Evolutionary conservation across 2,797 vertebrate species (phyloP).

Genomic region (Salarias fasciatus): DNA sequence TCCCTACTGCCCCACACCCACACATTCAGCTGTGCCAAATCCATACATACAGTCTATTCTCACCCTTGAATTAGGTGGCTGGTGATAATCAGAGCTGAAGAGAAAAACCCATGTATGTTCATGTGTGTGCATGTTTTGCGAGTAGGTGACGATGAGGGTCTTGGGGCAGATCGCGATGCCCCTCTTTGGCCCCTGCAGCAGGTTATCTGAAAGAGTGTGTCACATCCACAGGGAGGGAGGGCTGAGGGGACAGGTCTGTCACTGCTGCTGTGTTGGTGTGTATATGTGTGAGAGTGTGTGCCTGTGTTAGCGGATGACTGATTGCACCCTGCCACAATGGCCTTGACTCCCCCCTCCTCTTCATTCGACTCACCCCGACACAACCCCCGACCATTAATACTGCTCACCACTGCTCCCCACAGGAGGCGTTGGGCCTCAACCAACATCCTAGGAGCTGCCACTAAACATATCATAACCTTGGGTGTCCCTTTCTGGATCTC

Average conservation of each 20-base stretch:
- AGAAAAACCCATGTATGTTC: constrained; percentile 19
- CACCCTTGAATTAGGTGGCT: constrained; percentile 55
- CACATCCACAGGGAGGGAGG: constrained; percentile 62
- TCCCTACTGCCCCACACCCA: not conserved
- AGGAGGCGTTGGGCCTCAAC: constrained; percentile 51
- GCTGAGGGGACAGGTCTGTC: constrained; percentile 56
- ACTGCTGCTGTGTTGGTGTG: constrained; percentile 33
- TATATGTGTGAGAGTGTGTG: constrained; percentile 45
- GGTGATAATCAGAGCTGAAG: constrained; percentile 48
- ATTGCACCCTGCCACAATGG: constrained; percentile 70
- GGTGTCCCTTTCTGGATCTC: constrained; percentile 36
- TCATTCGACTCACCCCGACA: constrained; percentile 48
- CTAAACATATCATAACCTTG: constrained; percentile 67
- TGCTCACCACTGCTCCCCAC: constrained; percentile 55
- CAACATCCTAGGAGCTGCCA: constrained; percentile 64
- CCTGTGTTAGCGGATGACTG: constrained; percentile 67
- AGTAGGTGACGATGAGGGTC: constrained; percentile 65
- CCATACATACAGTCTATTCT: constrained; percentile 42
- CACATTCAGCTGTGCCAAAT: constrained; percentile 32
- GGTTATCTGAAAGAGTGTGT: constrained; percentile 76
- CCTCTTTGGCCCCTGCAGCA: constrained; percentile 49
- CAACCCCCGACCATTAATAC: constrained; percentile 66
- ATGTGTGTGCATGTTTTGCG: constrained; percentile 8
- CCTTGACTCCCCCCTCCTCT: constrained; percentile 52
- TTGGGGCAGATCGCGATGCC: constrained; percentile 62